Evolutionary conservation across 1,140 invertebrate species (phyloP).

Genomic region (Drosophila guanche): DNA sequence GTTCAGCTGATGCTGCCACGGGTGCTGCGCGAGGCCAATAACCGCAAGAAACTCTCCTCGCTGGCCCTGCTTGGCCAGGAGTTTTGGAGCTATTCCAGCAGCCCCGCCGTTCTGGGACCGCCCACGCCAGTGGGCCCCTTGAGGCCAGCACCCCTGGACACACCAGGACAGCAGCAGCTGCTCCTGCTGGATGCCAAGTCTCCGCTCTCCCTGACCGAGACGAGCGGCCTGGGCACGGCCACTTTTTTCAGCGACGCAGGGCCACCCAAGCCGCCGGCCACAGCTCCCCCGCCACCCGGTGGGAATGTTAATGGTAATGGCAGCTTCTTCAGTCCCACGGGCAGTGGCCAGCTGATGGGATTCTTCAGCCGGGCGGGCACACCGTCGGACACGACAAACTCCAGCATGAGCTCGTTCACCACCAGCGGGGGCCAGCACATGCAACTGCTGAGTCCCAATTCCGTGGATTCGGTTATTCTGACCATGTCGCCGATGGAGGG

Average conservation of each 20-base stretch:
- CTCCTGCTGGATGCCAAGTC: conserved; percentile 76
- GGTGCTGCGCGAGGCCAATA: conserved; percentile 92
- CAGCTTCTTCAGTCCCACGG: conserved; percentile 73
- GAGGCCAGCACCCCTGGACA: background rate
- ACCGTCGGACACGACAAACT: conserved; percentile 86
- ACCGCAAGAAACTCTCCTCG: conserved; percentile 94
- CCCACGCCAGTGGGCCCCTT: conserved; percentile 63
- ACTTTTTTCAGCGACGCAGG: conserved; percentile 72
- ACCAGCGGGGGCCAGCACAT: conserved; percentile 84
- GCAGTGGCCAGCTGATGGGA: conserved; percentile 59
- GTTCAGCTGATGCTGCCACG: conserved; percentile 94
- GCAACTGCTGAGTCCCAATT: conserved; percentile 85
- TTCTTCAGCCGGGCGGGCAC: conserved; percentile 85
- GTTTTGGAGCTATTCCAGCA: conserved; percentile 95
- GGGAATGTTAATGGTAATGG: background rate
- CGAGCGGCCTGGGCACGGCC: conserved; percentile 78
- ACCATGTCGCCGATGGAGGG: conserved; percentile 88
- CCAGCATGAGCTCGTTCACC: conserved; percentile 87
- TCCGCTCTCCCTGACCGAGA: conserved; percentile 80
- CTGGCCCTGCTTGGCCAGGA: conserved; percentile 96
- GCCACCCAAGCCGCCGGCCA: conserved; percentile 33
- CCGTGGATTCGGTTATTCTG: conserved; percentile 88
- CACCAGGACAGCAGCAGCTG: conserved; percentile 85
- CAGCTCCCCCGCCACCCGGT: conserved; percentile 15
- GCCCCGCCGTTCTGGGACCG: conserved; percentile 85